Percentiles rank a stretch among this genome's conserved stretches.
Evolutionary conservation across 2,113 vertebrate species (phyloP).

Genomic region (Pseudorectes ferrugineus): DNA sequence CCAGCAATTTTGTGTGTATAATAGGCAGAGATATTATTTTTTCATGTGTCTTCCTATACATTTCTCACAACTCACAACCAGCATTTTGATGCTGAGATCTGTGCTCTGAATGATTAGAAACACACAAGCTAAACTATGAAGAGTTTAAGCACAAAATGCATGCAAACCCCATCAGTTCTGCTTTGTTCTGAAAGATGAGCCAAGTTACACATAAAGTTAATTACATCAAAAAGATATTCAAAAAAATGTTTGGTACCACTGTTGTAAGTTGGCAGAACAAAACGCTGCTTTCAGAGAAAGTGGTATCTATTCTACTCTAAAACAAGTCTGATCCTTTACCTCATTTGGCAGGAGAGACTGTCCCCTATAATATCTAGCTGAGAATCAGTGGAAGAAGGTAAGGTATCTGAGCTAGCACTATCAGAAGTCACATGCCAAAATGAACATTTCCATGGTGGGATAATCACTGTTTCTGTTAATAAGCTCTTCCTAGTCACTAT

Average conservation of each 20-base stretch:
- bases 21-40: background rate
- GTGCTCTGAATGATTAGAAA: background rate
- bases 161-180: background rate
- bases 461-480: background rate
- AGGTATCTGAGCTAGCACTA: background rate
- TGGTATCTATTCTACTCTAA: background rate
- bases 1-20: background rate
- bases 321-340: background rate
- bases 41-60: rapidly evolving
- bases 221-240: background rate
- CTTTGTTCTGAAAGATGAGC: background rate
- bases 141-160: background rate
- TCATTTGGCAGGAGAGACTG: background rate
- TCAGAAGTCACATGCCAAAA: background rate
- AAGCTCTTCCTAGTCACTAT: background rate
- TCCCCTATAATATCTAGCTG: background rate
- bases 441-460: background rate
- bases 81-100: background rate
- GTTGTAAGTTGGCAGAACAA: background rate
- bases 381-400: background rate
- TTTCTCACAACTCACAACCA: background rate
- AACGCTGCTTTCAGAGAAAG: background rate
- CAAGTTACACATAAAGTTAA: background rate
- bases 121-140: background rate
- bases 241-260: background rate